Evolutionary conservation across 2,888 invertebrate species (phyloP).

Genomic region (Athalia rosae): DNA sequence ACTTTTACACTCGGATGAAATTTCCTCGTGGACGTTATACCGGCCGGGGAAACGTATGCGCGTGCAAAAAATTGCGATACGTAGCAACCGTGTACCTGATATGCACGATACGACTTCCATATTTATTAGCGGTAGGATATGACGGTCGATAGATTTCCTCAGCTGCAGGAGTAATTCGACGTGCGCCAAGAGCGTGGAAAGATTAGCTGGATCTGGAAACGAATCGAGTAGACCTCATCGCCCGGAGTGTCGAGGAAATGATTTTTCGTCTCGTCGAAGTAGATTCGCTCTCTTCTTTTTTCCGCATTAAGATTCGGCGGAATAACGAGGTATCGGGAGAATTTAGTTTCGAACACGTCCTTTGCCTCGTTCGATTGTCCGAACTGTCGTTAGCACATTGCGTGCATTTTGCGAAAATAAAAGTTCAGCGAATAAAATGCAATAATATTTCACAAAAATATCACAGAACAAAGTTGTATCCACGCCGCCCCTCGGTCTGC

Average conservation of each 20-base stretch:
- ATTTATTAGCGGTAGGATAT: slow-evolving; percentile 8
- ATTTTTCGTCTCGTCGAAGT: too few species aligned
- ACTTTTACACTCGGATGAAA: neutral
- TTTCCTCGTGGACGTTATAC: too few species aligned
- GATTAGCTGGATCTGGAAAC: slow-evolving; percentile 32
- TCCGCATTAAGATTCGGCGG: neutral
- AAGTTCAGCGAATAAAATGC: slow-evolving; percentile 40
- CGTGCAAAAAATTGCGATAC: neutral
- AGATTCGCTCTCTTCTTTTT: too few species aligned
- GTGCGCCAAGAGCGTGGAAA: neutral
- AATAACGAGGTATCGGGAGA: neutral
- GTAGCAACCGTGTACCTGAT: neutral
- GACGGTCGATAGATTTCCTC: slow-evolving; percentile 26
- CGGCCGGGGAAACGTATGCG: too few species aligned
- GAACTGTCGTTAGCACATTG: neutral
- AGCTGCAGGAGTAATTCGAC: neutral
- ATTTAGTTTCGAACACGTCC: neutral
- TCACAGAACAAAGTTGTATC: neutral
- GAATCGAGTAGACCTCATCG: neutral
- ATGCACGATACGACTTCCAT: neutral
- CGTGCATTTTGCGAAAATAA: slow-evolving; percentile 33
- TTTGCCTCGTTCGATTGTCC: too few species aligned
- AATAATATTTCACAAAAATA: slow-evolving; percentile 36
- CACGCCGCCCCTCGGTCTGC: neutral
- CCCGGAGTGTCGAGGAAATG: too few species aligned